These are phyloP conservation scores for Eugnorisma glareosa DNA, from an alignment of 2,888 invertebrate genomes.

Conservation along the genomic window DNA sequence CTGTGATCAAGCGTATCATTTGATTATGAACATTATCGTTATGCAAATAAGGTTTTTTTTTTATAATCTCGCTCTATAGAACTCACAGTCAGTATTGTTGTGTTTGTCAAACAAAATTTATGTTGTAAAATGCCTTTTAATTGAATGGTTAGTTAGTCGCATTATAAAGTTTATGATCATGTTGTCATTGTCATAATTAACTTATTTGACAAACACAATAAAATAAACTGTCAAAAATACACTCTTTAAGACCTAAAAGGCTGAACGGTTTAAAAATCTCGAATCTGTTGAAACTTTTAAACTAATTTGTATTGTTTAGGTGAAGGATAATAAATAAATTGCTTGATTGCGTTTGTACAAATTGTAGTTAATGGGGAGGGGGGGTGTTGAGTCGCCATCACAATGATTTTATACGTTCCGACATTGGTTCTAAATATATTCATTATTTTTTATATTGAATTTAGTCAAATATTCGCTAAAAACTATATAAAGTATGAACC, in stretches of 20 bases:
- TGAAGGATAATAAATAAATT: constrained; percentile 64
- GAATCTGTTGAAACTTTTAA: constrained; percentile 63
- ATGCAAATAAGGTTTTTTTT: not conserved
- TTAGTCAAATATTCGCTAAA: constrained; percentile 57
- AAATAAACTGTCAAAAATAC: constrained; percentile 31
- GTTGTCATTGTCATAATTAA: constrained; percentile 41
- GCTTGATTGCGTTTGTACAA: constrained; percentile 64
- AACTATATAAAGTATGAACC: constrained; percentile 38
- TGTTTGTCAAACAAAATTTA: constrained; percentile 45
- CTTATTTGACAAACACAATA: constrained; percentile 28
- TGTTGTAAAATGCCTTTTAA: constrained; percentile 21
- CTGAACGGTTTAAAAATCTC: constrained; percentile 67
- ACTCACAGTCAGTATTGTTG: not conserved
- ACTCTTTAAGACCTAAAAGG: constrained; percentile 58
- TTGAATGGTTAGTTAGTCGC: constrained; percentile 48
- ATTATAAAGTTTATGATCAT: constrained; percentile 55
- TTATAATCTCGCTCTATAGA: not conserved
- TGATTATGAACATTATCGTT: not conserved
- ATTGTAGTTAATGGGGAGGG: constrained; percentile 62
- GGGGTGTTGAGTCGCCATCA: constrained; percentile 62
- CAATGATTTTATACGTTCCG: constrained; percentile 57
- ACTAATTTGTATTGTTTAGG: constrained; percentile 64
- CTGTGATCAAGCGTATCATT: not conserved
- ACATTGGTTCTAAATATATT: constrained; percentile 58
- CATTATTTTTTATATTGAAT: constrained; percentile 62